A percentile compares a stretch with the other conserved stretches of the same genome.
phyloP scores from a whole-genome alignment of 2,888 invertebrate species.

The Nematopogon swammerdamellus region DNA sequence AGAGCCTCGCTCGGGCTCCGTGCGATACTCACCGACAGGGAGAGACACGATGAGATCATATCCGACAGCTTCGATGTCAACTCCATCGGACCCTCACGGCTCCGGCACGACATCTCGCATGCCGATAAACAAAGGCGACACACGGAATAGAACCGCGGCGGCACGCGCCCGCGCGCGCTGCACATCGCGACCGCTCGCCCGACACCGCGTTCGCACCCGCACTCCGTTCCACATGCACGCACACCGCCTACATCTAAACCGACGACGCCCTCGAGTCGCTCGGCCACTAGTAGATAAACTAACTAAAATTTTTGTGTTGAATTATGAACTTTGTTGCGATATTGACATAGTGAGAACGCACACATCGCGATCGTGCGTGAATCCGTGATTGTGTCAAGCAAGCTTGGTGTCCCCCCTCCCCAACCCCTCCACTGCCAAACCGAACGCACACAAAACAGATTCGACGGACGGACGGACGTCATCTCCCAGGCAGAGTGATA shows the following conservation, averaged over 20 bases:
- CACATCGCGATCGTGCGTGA: not conserved
- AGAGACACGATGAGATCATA: constrained; percentile 76
- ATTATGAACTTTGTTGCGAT: too few species aligned
- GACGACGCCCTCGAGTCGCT: not conserved
- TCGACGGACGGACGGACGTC: too few species aligned
- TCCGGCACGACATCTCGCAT: constrained; percentile 29
- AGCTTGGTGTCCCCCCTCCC: too few species aligned
- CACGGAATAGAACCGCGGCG: constrained; percentile 90
- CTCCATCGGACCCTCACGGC: constrained; percentile 52
- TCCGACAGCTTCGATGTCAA: constrained; percentile 70
- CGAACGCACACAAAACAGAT: too few species aligned
- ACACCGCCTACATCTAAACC: constrained; percentile 12
- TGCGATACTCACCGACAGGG: constrained; percentile 63
- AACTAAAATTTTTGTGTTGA: too few species aligned
- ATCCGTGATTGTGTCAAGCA: not conserved
- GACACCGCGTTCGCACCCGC: constrained; percentile 36
- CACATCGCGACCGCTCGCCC: constrained; percentile 57
- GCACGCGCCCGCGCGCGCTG: constrained; percentile 48
- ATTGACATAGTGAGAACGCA: not conserved
- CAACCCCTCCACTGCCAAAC: too few species aligned
- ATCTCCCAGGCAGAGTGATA: too few species aligned
- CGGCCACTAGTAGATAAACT: too few species aligned
- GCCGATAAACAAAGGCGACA: constrained; percentile 91
- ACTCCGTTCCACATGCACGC: constrained; percentile 51
- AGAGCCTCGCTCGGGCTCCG: constrained; percentile 27